phyloP scores from a whole-genome alignment of 1,140 invertebrate species.

The Vanessa tameamea region DNA sequence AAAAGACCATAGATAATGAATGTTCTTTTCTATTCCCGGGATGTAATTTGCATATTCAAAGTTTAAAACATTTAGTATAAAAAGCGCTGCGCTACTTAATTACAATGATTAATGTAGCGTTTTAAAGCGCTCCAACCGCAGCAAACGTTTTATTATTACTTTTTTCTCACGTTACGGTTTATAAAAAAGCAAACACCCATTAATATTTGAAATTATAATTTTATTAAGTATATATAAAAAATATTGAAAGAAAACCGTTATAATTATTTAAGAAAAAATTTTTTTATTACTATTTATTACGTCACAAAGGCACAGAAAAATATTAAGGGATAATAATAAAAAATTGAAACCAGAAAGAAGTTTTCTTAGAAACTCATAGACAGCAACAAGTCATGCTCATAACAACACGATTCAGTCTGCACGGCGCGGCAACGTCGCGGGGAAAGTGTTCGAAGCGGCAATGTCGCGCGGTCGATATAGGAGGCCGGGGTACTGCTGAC shows the following conservation, averaged over 20 bases:
- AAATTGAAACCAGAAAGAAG: constrained; percentile 12
- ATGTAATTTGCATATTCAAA: constrained; percentile 31
- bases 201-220: not conserved
- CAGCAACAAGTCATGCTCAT: constrained; percentile 48
- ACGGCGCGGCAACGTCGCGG: constrained; percentile 48
- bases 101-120: constrained; percentile 30
- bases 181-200: constrained; percentile 6
- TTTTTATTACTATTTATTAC: not conserved
- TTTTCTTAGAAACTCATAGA: constrained; percentile 31
- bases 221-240: not conserved
- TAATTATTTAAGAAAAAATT: not conserved
- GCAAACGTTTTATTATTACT: constrained; percentile 16
- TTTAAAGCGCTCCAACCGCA: constrained; percentile 12
- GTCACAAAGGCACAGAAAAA: not conserved
- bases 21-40: constrained; percentile 17
- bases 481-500: constrained; percentile 23
- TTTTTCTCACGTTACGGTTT: constrained; percentile 16
- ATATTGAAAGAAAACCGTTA: not conserved
- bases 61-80: constrained; percentile 28
- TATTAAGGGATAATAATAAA: not conserved
- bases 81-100: constrained; percentile 29
- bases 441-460: constrained; percentile 42
- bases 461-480: constrained; percentile 42
- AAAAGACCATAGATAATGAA: constrained; percentile 8
- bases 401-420: constrained; percentile 30